Base-by-base conservation (phyloP, 1,140 invertebrate genomes). In the Zaprionus taronus region DNA sequence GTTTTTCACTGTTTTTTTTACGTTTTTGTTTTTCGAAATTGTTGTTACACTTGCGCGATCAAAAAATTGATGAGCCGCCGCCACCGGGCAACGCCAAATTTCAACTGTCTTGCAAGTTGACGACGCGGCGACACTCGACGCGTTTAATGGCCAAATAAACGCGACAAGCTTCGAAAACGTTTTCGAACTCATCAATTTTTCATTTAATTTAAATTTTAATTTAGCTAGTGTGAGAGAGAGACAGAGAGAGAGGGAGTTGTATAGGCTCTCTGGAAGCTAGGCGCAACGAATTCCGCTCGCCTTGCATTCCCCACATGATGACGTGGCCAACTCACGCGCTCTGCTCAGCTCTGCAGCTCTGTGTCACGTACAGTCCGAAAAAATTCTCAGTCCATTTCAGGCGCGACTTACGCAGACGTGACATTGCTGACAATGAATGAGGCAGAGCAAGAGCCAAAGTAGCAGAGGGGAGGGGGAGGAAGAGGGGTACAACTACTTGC, bases 121-220 rank as follows among this genome's bases (percentile, higher is more conserved):
- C 72, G 28, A 26, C 66, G 79, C 61, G 66, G 65, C 77, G 83
- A 83, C 78, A 83, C 77, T 83, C 61, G 75, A 73, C 49, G 64
- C 79, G 71, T 81, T 81, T 75, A 81, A 81, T 81, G 79, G 60
- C 71, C 76, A 81, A 81, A 81, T 79, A 79, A 81, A 80, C 56
- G 69, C 78, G 64, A 60, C 73, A 77, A 72, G 53, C 74, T 68
- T 68, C 64, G 41, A 72, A 77, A 78, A 49, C 53, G n/a, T 11
- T 31, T 28, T 53, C 20, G 69, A 64, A 73, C 79, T 89, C 85
- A 90, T 89, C 85, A 89, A 90, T 89, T 90, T 89, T 90, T 89
- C 85, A 89, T 89, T 90, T 89, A 90, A 82, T 81, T 85, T 79
- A 81, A 71, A 84, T 82, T 85, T 79, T 76, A 71, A 84, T 82